Evolutionary conservation across 2,797 vertebrate genomes (phyloP).

Genomic region (Danio jaintianensis): DNA sequence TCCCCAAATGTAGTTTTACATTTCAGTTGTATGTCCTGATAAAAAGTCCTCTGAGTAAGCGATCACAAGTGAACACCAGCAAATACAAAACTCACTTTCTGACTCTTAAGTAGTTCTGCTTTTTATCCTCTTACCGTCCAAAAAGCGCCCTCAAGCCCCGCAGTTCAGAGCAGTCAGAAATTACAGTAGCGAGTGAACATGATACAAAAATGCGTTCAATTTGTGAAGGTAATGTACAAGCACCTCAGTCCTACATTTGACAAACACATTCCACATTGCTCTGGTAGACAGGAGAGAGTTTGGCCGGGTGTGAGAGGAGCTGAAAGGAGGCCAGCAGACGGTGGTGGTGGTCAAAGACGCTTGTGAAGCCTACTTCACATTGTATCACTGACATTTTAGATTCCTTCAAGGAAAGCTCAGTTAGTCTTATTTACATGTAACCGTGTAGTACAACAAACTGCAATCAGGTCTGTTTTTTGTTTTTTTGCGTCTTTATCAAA

Average conservation of each 20-base stretch:
- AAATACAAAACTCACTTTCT: conserved; percentile 61
- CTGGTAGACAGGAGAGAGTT: conserved; percentile 57
- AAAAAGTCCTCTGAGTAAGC: conserved; percentile 63
- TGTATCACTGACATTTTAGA: conserved; percentile 55
- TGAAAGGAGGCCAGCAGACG: conserved; percentile 49
- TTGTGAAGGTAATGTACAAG: conserved; percentile 67
- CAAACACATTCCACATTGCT: conserved; percentile 68
- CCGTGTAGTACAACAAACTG: conserved; percentile 59
- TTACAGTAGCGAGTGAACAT: conserved; percentile 68
- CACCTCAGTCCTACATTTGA: conserved; percentile 66
- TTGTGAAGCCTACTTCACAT: conserved; percentile 65
- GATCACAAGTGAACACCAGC: conserved; percentile 61
- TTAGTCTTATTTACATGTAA: conserved; percentile 69
- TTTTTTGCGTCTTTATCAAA: conserved; percentile 61
- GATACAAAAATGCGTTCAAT: conserved; percentile 66
- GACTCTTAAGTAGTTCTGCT: conserved; percentile 63
- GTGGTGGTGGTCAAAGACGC: conserved; percentile 53
- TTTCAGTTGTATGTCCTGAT: conserved; percentile 58
- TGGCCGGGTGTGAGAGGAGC: conserved; percentile 50
- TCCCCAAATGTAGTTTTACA: conserved; percentile 48
- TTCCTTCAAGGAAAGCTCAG: conserved; percentile 64
- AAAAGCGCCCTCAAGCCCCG: conserved; percentile 43
- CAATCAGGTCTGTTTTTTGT: conserved; percentile 53
- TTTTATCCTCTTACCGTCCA: conserved; percentile 52
- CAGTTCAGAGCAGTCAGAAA: conserved; percentile 63